phyloP scores from a whole-genome alignment of 2,113 vertebrate species.

The Dipodomys ordii region DNA sequence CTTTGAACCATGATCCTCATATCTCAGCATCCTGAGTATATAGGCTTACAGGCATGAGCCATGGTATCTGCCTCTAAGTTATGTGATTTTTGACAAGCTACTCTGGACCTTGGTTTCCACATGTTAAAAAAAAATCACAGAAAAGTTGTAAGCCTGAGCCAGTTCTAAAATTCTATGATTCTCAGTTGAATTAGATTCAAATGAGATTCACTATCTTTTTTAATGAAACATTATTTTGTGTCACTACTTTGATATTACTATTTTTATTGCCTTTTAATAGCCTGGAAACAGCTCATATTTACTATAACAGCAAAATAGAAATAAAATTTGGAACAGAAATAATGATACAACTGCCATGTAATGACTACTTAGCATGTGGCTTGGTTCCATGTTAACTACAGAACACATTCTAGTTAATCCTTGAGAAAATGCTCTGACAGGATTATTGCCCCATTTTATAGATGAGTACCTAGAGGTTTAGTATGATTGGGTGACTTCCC shows the following conservation, averaged over 20 bases:
- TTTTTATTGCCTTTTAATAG: conserved; percentile 69
- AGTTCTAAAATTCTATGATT: conserved; percentile 58
- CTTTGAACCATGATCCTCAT: no score
- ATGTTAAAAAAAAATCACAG: conserved; percentile 53
- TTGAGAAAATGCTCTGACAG: conserved; percentile 44
- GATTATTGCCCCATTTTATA: conserved; percentile 45
- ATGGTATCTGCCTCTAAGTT: not conserved
- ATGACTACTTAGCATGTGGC: conserved; percentile 56
- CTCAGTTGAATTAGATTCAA: conserved; percentile 50
- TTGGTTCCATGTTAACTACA: not conserved
- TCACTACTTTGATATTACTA: conserved; percentile 55
- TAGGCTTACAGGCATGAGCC: no score
- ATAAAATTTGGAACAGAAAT: conserved; percentile 64
- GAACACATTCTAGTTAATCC: conserved; percentile 52
- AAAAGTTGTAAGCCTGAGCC: not conserved
- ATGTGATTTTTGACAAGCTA: conserved; percentile 15
- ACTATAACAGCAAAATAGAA: conserved; percentile 57
- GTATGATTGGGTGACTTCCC: not conserved
- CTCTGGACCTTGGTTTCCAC: conserved; percentile 8
- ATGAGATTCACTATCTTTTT: conserved; percentile 58
- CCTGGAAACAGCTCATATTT: conserved; percentile 56
- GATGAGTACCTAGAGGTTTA: not conserved
- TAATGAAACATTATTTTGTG: conserved; percentile 47
- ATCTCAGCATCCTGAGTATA: no score
- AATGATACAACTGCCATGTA: conserved; percentile 47